Evolutionary conservation across 2,113 vertebrate genomes (phyloP).

Genomic region (Plecotus auritus): DNA sequence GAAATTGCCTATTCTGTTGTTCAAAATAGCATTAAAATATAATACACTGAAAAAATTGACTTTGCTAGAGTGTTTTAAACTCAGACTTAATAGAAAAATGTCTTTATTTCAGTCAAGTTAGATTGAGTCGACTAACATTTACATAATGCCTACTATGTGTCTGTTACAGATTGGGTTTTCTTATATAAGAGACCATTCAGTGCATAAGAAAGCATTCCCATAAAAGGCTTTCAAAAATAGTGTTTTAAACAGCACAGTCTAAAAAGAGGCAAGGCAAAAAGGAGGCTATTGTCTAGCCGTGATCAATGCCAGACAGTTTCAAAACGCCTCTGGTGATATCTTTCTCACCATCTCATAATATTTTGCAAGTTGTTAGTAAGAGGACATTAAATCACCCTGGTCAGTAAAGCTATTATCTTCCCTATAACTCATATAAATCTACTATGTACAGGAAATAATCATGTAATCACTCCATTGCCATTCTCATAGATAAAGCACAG

Average conservation of each 20-base stretch:
- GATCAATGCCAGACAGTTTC: slow-evolving; percentile 52
- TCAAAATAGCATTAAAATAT: neutral
- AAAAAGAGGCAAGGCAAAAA: neutral
- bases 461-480: slow-evolving; percentile 28
- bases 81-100: neutral
- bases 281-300: slow-evolving; percentile 13
- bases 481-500: neutral
- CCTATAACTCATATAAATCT: slow-evolving; percentile 61
- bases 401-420: slow-evolving; percentile 61
- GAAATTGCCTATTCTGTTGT: neutral
- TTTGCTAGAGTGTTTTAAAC: neutral
- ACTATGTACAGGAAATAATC: slow-evolving; percentile 43
- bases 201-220: neutral
- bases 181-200: neutral
- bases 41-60: neutral
- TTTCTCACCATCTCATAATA: slow-evolving; percentile 57
- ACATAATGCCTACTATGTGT: neutral
- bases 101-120: neutral
- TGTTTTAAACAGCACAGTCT: neutral
- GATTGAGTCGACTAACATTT: neutral
- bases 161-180: neutral
- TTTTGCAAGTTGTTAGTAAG: slow-evolving; percentile 71
- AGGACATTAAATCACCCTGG: slow-evolving; percentile 65
- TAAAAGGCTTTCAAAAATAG: slow-evolving; percentile 37
- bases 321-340: slow-evolving; percentile 52